These are phyloP conservation scores for Epinotia nisella DNA, from an alignment of 2,888 invertebrate species.

Conservation along the genomic window DNA sequence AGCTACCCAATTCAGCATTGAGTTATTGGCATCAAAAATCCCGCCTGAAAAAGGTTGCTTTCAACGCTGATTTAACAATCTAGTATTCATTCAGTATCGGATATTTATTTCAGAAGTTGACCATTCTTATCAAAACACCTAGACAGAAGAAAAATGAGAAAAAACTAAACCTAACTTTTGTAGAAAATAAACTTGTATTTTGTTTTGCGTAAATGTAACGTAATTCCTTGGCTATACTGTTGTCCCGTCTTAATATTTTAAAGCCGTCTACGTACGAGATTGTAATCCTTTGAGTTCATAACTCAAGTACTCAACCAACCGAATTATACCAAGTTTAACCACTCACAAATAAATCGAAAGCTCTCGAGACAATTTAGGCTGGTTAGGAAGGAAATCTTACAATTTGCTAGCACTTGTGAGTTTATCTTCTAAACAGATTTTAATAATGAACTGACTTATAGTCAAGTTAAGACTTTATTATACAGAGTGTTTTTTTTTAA, in stretches of 20 bases:
- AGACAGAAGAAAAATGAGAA: neutral
- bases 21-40: too few relatives aligned
- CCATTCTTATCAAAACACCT: too few relatives aligned
- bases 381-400: conserved; percentile 32
- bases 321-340: conserved; percentile 37
- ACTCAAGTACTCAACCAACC: conserved; percentile 32
- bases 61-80: too few relatives aligned
- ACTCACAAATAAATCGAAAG: conserved; percentile 36
- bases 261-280: conserved; percentile 29
- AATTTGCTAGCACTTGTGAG: conserved; percentile 24
- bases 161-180: neutral
- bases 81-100: too few relatives aligned
- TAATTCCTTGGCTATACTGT: conserved; percentile 21
- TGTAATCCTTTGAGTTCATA: conserved; percentile 37
- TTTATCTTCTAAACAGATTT: conserved; percentile 7
- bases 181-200: neutral
- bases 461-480: neutral
- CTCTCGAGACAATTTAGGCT: conserved; percentile 30
- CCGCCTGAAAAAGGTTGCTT: too few relatives aligned
- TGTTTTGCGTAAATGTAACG: conserved; percentile 5
- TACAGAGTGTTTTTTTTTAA: neutral
- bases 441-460: conserved; percentile 7
- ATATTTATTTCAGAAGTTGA: too few relatives aligned
- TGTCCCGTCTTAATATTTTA: conserved; percentile 33
- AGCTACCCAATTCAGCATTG: too few relatives aligned